A percentile compares a stretch with the other conserved stretches of the same genome.
Evolutionary conservation across 2,888 invertebrate genomes (phyloP).

Genomic region (Calameuta filiformis): DNA sequence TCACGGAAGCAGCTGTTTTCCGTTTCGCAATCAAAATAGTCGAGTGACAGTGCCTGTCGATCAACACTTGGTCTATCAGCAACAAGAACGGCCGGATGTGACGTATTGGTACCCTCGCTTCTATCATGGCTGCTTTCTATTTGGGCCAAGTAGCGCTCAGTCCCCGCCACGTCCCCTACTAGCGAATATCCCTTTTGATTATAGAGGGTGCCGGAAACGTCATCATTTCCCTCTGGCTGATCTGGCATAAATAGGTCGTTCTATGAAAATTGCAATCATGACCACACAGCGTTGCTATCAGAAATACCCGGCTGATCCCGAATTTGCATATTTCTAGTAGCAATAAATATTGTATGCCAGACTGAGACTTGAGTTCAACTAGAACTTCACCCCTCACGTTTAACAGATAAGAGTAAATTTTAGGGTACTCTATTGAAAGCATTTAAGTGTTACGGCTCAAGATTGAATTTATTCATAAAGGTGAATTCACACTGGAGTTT

Average conservation of each 20-base stretch:
- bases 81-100: slow-evolving; percentile 17
- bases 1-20: background rate
- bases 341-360: background rate
- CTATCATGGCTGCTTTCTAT: slow-evolving; percentile 1
- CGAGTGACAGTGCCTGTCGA: background rate
- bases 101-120: slow-evolving; percentile 11
- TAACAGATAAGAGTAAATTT: background rate
- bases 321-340: background rate
- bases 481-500: background rate
- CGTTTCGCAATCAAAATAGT: background rate
- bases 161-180: slow-evolving; percentile 8
- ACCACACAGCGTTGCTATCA: slow-evolving; percentile 5
- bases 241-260: slow-evolving; percentile 29
- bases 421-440: background rate
- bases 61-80: background rate
- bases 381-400: background rate
- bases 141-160: slow-evolving; percentile 7
- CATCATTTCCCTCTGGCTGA: slow-evolving; percentile 20
- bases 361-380: background rate
- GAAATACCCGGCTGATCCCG: slow-evolving; percentile 10
- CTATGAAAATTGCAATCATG: slow-evolving; percentile 24
- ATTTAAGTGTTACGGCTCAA: background rate
- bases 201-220: slow-evolving; percentile 19
- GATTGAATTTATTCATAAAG: background rate
- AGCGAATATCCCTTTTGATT: slow-evolving; percentile 29